These are phyloP conservation scores for Orientallactaga sibirica DNA, from an alignment of 2,797 vertebrate species.

Conservation along the genomic window DNA sequence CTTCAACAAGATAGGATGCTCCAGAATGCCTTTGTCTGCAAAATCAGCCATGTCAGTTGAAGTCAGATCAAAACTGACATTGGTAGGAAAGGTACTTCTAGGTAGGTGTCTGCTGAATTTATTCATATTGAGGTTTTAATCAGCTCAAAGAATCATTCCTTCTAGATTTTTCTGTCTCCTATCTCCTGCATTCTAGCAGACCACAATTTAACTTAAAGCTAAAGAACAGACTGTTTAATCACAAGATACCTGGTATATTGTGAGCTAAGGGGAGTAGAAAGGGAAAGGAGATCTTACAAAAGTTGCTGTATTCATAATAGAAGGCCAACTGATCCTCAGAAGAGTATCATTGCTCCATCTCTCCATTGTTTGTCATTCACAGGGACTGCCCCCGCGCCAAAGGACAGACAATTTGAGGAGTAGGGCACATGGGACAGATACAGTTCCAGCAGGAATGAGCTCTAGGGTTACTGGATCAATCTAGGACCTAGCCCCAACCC, in stretches of 20 bases:
- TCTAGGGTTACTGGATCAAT: neutral
- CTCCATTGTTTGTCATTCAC: rapidly evolving
- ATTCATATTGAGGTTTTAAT: neutral
- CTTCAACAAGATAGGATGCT: neutral
- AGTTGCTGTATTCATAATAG: neutral
- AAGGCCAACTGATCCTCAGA: neutral
- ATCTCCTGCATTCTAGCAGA: neutral
- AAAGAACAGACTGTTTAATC: neutral
- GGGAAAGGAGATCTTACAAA: neutral
- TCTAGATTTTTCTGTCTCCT: neutral
- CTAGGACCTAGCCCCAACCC: neutral
- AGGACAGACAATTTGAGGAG: neutral
- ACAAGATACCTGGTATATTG: neutral
- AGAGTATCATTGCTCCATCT: neutral
- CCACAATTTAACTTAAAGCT: slow-evolving; percentile 8
- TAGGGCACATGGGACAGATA: neutral
- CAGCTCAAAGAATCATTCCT: neutral
- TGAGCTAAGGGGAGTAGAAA: neutral
- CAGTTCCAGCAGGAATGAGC: neutral
- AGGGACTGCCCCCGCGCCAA: neutral
- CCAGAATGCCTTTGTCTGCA: neutral
- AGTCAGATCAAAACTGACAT: neutral
- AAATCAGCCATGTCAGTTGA: neutral
- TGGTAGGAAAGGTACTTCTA: neutral
- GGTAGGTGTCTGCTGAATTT: neutral